A percentile compares a stretch with the other conserved stretches of the same genome.
Evolutionary conservation across 2,888 invertebrate species (phyloP).

Genomic region (Leptarthrus brevirostris): DNA sequence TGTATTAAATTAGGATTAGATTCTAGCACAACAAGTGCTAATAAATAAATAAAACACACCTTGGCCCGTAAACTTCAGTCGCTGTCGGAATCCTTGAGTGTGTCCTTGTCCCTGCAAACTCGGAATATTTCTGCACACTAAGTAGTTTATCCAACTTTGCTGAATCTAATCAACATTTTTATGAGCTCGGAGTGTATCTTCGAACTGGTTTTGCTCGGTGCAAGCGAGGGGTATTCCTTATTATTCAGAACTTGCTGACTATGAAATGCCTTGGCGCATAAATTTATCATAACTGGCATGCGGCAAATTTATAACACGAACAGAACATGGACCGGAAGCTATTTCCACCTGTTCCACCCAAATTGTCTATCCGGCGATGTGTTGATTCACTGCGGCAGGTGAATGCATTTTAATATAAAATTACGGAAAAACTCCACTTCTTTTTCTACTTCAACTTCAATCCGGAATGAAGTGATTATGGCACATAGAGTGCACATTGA

Average conservation of each 20-base stretch:
- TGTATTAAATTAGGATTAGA: no score
- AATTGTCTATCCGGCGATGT: neutral
- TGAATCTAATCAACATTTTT: slow-evolving; percentile 36
- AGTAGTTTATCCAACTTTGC: slow-evolving; percentile 6
- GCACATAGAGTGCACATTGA: slow-evolving; percentile 13
- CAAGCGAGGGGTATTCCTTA: slow-evolving; percentile 2
- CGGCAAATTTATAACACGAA: slow-evolving; percentile 28
- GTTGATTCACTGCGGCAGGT: slow-evolving; percentile 37
- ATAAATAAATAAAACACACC: no score
- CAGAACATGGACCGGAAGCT: slow-evolving; percentile 1
- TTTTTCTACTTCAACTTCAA: neutral
- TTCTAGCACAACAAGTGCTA: no score
- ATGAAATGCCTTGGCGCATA: slow-evolving; percentile 39
- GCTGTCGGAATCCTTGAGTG: no score
- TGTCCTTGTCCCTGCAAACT: neutral
- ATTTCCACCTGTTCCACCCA: slow-evolving; percentile 34
- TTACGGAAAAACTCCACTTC: slow-evolving; percentile 4
- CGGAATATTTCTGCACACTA: neutral
- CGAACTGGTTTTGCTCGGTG: neutral
- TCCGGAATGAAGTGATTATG: slow-evolving; percentile 17
- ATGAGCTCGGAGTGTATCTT: slow-evolving; percentile 8
- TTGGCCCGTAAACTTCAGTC: no score
- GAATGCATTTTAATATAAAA: slow-evolving; percentile 45
- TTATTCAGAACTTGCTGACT: slow-evolving; percentile 29
- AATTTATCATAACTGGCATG: slow-evolving; percentile 44